Evolutionary conservation across 2,113 vertebrate species (phyloP).

Genomic region (Forbesichthys papilliferus): DNA sequence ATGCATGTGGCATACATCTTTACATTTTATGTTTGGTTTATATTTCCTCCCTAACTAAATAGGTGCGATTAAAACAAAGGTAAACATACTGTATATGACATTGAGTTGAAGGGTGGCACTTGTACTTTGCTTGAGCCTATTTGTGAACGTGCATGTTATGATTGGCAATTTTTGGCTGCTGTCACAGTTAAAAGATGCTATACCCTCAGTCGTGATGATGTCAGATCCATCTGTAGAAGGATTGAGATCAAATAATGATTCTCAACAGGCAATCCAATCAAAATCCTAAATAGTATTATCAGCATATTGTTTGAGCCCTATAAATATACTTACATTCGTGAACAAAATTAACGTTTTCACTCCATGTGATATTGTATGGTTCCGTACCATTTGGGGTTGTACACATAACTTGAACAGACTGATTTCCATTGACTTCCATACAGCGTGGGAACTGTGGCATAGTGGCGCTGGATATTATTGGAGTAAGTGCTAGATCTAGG

Average conservation of each 20-base stretch:
- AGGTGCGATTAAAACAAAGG: neutral
- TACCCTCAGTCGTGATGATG: neutral
- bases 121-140: neutral
- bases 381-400: constrained; percentile 28
- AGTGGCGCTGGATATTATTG: constrained; percentile 27
- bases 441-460: constrained; percentile 57
- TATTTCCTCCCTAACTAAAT: neutral
- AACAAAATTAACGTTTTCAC: too few relatives aligned
- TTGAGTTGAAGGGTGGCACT: rapidly evolving
- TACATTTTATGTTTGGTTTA: neutral
- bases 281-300: neutral
- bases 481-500: constrained; percentile 55
- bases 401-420: rapidly evolving
- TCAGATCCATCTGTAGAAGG: constrained; percentile 21
- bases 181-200: neutral
- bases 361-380: constrained; percentile 36
- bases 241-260: neutral
- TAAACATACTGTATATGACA: constrained; percentile 55
- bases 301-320: too few relatives aligned
- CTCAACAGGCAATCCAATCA: neutral
- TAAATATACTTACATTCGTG: too few relatives aligned
- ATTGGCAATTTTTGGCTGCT: rapidly evolving
- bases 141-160: constrained; percentile 27
- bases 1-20: neutral
- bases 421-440: rapidly evolving